Evolutionary conservation across 2,113 vertebrate species (phyloP), one percentile per base, ranked within the genome.

Genomic region (Hydrolagus affinis): DNA sequence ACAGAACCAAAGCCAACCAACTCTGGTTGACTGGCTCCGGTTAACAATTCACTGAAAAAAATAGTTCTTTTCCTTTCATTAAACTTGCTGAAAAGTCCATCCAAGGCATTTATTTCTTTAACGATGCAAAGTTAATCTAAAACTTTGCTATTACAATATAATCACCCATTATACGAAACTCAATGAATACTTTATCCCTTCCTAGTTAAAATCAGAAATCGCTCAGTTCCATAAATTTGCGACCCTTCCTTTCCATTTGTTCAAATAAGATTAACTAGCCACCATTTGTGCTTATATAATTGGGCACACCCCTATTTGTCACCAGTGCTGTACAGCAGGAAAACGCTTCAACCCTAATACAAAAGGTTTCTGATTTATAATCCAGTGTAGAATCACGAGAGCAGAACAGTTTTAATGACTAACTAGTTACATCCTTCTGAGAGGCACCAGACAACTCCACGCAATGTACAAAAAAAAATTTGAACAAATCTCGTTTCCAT

Each of bases 361-460:
- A 75, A 21, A 75, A 75, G 73, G 32, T 75, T 75, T 75, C 32
- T 75, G 73, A 75, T 56, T 75, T 75, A 75, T 75, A 75, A 75
- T 15, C 32, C 32, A 56, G 11, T 75, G 15, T 44, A 75, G 32
- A 21, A 56, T 75, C 73, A 75, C 19, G 73, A 56, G 32, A 75
- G 73, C 17, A 75, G 28, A 75, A 75, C 32, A 75, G 73, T 1
- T 75, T 75, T 56, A 75, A 75, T 75, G n/a, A 75, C 32, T 75
- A 56, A 75, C 73, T 74, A 19, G 73, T 56, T 30, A 75, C 15
- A 19, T 21, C 32, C 32, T 57, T 75, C 73, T 75, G 73, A 19
- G 56, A 75, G 73, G 73, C 8, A 30, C 73, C 73, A 56, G 73
- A 56, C 8, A 11, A 57, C 17, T 19, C 56, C 30, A 32, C 8